These are phyloP conservation scores for Xenus cinereus DNA, from an alignment of 2,113 vertebrate genomes.

Conservation along the genomic window DNA sequence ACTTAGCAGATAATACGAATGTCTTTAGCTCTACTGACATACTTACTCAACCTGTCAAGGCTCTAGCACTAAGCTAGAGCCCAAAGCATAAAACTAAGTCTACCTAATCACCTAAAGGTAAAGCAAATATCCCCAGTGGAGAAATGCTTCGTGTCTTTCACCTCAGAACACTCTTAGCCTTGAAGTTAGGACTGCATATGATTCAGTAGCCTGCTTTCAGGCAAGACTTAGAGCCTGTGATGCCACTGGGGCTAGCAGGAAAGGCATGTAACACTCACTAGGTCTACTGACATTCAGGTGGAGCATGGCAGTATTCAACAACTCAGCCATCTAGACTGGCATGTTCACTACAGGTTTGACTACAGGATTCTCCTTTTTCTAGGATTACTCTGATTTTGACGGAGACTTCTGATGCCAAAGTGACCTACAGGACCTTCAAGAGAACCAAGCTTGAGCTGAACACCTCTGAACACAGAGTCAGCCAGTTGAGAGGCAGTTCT, in stretches of 20 bases:
- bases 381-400: not conserved
- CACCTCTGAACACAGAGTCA: not conserved
- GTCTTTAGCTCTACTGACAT: not conserved
- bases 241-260: not conserved
- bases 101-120: not conserved
- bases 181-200: not conserved
- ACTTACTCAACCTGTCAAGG: not conserved
- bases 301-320: not conserved
- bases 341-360: not conserved
- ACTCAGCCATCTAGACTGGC: not conserved
- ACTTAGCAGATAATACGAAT: not conserved
- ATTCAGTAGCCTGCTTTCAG: not conserved
- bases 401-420: not conserved
- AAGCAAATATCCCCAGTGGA: not conserved
- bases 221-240: not conserved
- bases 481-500: not conserved
- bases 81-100: not conserved
- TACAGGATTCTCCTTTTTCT: not conserved
- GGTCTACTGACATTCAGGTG: not conserved
- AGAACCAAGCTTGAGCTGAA: not conserved
- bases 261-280: not conserved
- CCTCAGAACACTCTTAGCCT: not conserved
- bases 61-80: not conserved
- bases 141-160: not conserved
- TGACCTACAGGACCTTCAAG: not conserved